Percentiles rank a stretch among this genome's conserved stretches.
Conservation (phyloP, 2,888 invertebrate genomes). For the Pteria penguin region DNA sequence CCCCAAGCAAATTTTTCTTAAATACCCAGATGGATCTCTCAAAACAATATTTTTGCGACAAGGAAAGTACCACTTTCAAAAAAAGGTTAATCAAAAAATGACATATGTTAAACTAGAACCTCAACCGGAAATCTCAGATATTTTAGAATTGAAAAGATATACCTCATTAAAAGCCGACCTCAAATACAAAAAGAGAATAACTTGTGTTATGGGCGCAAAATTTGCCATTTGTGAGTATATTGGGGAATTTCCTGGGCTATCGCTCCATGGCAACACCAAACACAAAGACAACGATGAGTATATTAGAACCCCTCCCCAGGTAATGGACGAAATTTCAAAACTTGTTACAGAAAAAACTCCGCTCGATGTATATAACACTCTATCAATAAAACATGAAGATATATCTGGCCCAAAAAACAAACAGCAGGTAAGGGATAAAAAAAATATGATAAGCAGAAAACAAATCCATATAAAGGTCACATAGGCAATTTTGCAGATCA, state of each 20-base stretch:
- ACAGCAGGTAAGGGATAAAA: constrained; percentile 1
- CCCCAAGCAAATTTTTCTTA: neutral
- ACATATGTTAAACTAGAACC: neutral
- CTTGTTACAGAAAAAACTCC: neutral
- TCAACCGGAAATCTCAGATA: neutral
- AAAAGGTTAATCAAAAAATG: neutral
- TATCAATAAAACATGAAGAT: neutral
- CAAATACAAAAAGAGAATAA: neutral
- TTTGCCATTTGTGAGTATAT: neutral
- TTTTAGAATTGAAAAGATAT: neutral
- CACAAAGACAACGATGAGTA: neutral
- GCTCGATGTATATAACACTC: neutral
- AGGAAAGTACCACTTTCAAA: neutral
- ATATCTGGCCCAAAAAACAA: neutral
- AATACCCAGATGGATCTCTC: neutral
- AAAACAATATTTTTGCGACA: neutral
- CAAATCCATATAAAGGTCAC: neutral
- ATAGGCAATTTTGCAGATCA: constrained; percentile 9
- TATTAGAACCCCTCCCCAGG: neutral
- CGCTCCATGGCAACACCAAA: neutral
- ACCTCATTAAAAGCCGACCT: neutral
- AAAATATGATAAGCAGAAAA: constrained; percentile 9
- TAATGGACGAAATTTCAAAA: neutral
- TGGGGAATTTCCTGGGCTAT: neutral
- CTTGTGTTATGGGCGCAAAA: neutral